These are phyloP conservation scores for Schizopygopsis malacanthus DNA, from an alignment of 2,797 vertebrate genomes.

Conservation along the genomic window DNA sequence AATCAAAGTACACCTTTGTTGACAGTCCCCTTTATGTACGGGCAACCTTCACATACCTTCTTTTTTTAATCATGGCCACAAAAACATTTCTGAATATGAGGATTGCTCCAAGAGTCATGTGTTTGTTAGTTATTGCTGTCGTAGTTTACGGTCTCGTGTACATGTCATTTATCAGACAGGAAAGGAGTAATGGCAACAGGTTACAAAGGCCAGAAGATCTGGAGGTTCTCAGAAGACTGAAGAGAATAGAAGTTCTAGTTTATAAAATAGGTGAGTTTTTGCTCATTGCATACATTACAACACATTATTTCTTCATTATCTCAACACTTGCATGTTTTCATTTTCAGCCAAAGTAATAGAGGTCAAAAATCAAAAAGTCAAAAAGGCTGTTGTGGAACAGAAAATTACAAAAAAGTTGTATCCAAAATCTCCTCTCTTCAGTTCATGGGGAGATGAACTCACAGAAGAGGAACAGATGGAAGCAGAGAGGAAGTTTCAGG, in stretches of 20 bases:
- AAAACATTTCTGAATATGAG: constrained; percentile 11
- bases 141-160: constrained; percentile 19
- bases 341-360: constrained; percentile 16
- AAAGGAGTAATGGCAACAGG: neutral
- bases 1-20: neutral
- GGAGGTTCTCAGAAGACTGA: constrained; percentile 33
- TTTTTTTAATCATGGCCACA: too few species aligned
- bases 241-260: constrained; percentile 49
- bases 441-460: constrained; percentile 86
- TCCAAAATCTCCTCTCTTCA: constrained; percentile 86
- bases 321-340: constrained; percentile 9
- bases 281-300: neutral
- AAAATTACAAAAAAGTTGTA: constrained; percentile 72
- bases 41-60: too few species aligned
- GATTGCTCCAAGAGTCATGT: neutral
- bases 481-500: constrained; percentile 84
- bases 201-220: neutral
- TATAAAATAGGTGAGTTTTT: constrained; percentile 54
- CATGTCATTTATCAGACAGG: neutral
- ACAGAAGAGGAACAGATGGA: constrained; percentile 83
- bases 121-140: neutral
- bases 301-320: neutral
- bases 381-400: neutral
- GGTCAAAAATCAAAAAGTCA: neutral
- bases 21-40: neutral